Conservation (phyloP, 2,888 invertebrate species). For the Tiphia femorata region DNA sequence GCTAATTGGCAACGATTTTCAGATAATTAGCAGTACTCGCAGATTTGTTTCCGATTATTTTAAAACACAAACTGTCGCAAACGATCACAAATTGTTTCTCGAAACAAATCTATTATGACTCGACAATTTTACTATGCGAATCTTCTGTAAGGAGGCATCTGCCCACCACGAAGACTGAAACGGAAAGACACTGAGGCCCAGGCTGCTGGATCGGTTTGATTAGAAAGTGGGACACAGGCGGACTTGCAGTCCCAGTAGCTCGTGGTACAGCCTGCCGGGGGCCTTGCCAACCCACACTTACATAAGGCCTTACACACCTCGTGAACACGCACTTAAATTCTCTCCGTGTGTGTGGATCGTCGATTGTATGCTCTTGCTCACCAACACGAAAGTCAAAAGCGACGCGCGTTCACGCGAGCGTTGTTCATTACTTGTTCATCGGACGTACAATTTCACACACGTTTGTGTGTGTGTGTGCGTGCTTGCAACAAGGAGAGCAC, state of each 20-base stretch:
- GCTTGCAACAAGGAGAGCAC: conserved; percentile 21
- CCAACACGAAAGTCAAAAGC: conserved; percentile 12
- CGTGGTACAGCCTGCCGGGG: conserved; percentile 46
- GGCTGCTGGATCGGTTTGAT: conserved; percentile 54
- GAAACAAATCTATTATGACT: no score
- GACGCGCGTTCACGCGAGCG: neutral
- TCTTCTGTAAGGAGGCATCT: no score
- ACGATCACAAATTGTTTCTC: no score
- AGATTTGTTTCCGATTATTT: no score
- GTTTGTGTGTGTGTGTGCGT: neutral
- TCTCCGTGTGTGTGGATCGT: neutral
- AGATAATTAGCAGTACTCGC: no score
- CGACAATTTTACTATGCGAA: no score
- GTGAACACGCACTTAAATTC: neutral
- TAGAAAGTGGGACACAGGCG: conserved; percentile 63
- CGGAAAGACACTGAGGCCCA: conserved; percentile 19
- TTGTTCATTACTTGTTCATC: neutral
- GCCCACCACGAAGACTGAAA: no score
- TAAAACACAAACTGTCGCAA: no score
- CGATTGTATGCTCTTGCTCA: conserved; percentile 16
- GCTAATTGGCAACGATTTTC: no score
- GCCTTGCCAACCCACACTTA: conserved; percentile 53
- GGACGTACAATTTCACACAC: neutral
- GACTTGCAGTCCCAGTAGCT: conserved; percentile 51
- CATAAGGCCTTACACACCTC: conserved; percentile 32